These are phyloP conservation scores for Phortica variegata DNA, from an alignment of 1,140 invertebrate species.

Conservation along the genomic window DNA sequence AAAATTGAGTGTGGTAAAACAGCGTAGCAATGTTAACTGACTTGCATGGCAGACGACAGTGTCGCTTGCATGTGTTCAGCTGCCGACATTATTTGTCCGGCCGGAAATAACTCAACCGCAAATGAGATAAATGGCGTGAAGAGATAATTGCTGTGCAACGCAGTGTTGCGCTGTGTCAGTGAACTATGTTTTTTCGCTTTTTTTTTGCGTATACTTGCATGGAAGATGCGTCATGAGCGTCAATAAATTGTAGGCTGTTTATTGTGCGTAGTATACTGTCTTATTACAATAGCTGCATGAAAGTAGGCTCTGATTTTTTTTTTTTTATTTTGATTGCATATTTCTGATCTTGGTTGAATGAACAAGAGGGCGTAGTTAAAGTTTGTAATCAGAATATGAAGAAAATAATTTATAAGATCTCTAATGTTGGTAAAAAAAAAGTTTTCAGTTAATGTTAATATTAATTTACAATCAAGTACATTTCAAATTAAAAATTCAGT, in stretches of 20 bases:
- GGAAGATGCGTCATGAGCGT: not conserved
- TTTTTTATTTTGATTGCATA: conserved; percentile 6
- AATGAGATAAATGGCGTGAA: conserved; percentile 56
- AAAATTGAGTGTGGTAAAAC: too few relatives aligned
- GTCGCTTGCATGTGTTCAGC: not conserved
- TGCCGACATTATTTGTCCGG: conserved; percentile 42
- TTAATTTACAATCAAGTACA: too few relatives aligned
- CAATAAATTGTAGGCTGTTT: conserved; percentile 26
- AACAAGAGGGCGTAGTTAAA: conserved; percentile 18
- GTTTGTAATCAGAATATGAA: too few relatives aligned
- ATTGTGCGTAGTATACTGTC: conserved; percentile 27
- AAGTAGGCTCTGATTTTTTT: conserved; percentile 11
- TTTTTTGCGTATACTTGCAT: not conserved
- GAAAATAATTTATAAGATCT: too few relatives aligned
- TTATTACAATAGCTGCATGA: conserved; percentile 10
- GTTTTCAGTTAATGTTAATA: too few relatives aligned
- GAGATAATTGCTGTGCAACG: conserved; percentile 48
- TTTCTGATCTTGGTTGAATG: conserved; percentile 10
- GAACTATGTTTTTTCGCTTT: conserved; percentile 12
- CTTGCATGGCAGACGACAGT: not conserved
- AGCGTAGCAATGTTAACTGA: too few relatives aligned
- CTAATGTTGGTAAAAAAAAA: too few relatives aligned
- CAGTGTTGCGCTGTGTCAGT: conserved; percentile 19
- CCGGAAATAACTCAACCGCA: conserved; percentile 56
- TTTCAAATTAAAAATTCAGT: too few relatives aligned